These are phyloP conservation scores for Lamprotornis superbus DNA, from an alignment of 2,113 vertebrate species.

Conservation along the genomic window DNA sequence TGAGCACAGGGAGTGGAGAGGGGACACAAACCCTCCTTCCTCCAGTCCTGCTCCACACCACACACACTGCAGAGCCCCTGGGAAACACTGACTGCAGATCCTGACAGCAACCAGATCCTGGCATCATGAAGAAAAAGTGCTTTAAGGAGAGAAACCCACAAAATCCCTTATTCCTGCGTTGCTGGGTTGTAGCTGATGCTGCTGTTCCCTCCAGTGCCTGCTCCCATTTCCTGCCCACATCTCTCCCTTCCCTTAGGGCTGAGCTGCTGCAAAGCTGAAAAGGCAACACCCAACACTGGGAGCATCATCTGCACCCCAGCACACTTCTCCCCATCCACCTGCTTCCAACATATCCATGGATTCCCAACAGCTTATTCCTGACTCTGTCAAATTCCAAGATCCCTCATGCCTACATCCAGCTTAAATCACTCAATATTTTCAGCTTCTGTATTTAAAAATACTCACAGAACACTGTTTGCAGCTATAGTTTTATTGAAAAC, in stretches of 20 bases:
- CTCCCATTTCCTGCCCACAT: rapidly evolving
- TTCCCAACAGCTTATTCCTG: background rate
- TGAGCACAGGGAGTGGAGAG: background rate
- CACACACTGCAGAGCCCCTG: background rate
- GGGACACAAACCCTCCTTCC: background rate
- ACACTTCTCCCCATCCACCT: rapidly evolving
- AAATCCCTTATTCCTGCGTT: background rate
- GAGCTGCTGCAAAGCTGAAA: background rate
- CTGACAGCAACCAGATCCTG: background rate
- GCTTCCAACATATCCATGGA: background rate
- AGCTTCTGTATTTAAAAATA: background rate
- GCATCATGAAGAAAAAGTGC: background rate
- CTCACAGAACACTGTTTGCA: background rate
- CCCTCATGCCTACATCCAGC: background rate
- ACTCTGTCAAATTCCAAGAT: rapidly evolving
- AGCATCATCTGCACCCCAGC: rapidly evolving
- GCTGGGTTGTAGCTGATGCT: background rate
- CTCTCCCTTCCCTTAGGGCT: background rate
- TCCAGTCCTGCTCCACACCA: background rate
- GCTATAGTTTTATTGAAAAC: slow-evolving; percentile 31
- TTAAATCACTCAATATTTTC: background rate
- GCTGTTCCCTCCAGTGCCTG: background rate
- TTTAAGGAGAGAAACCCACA: background rate
- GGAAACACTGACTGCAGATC: background rate
- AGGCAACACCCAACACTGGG: background rate